phyloP scores from a whole-genome alignment of 1,140 invertebrate genomes.

The Saccostrea cuccullata region DNA sequence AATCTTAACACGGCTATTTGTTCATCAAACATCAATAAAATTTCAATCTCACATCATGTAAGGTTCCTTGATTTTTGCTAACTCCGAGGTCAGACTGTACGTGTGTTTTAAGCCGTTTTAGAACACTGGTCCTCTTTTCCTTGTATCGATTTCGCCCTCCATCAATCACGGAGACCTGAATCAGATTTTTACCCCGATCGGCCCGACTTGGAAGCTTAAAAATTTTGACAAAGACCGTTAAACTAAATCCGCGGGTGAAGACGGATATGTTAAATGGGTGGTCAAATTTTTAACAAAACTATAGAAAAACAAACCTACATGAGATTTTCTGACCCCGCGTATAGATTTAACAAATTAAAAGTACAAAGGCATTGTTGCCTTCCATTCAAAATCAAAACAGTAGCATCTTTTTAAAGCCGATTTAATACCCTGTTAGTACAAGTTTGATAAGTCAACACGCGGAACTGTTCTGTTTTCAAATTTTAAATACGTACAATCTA shows the following conservation, averaged over 20 bases:
- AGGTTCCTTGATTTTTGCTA: neutral
- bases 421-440: neutral
- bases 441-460: neutral
- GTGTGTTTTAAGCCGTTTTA: neutral
- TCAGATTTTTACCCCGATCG: neutral
- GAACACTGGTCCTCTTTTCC: constrained; percentile 14
- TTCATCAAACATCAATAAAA: constrained; percentile 36
- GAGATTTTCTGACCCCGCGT: neutral
- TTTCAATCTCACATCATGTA: neutral
- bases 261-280: neutral
- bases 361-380: neutral
- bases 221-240: neutral
- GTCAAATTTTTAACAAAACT: neutral
- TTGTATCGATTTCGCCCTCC: neutral
- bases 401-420: neutral
- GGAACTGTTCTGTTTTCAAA: neutral
- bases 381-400: neutral
- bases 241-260: neutral
- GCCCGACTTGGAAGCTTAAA: neutral
- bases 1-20: constrained; percentile 24
- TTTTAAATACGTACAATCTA: neutral
- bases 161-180: neutral
- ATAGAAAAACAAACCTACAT: neutral
- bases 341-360: neutral
- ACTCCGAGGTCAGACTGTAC: neutral